A percentile compares a stretch with the other conserved stretches of the same genome.
phyloP scores from a whole-genome alignment of 2,797 vertebrate genomes.

The Silurus aristotelis region DNA sequence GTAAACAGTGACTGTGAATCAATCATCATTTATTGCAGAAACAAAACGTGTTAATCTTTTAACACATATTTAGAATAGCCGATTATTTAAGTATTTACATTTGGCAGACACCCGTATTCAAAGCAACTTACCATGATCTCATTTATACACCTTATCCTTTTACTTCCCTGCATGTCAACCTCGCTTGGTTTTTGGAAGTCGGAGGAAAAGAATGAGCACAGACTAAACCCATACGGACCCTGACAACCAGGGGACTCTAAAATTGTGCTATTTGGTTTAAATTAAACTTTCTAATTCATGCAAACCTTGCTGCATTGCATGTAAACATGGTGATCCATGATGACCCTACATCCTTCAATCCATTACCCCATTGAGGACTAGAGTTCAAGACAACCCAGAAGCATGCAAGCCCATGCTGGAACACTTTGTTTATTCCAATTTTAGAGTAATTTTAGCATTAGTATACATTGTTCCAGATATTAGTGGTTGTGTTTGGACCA shows the following conservation, averaged over 20 bases:
- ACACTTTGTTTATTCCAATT: too few species aligned
- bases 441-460: neutral
- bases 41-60: too few species aligned
- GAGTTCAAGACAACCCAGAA: neutral
- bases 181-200: neutral
- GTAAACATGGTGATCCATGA: neutral
- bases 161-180: neutral
- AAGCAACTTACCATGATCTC: too few species aligned
- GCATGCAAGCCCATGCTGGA: neutral
- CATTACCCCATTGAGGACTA: neutral
- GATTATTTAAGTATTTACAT: too few species aligned
- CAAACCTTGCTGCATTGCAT: neutral
- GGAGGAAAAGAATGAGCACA: too few species aligned
- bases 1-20: neutral
- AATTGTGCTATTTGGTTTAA: neutral
- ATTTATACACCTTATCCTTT: too few species aligned
- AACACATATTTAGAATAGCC: too few species aligned
- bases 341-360: too few species aligned
- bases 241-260: neutral
- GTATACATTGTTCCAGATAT: neutral
- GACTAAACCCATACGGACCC: neutral
- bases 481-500: neutral
- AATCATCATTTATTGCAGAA: neutral
- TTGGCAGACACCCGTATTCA: too few species aligned
- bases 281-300: neutral